phyloP scores from a whole-genome alignment of 2,113 vertebrate genomes.

The Rhabdornis inornatus region DNA sequence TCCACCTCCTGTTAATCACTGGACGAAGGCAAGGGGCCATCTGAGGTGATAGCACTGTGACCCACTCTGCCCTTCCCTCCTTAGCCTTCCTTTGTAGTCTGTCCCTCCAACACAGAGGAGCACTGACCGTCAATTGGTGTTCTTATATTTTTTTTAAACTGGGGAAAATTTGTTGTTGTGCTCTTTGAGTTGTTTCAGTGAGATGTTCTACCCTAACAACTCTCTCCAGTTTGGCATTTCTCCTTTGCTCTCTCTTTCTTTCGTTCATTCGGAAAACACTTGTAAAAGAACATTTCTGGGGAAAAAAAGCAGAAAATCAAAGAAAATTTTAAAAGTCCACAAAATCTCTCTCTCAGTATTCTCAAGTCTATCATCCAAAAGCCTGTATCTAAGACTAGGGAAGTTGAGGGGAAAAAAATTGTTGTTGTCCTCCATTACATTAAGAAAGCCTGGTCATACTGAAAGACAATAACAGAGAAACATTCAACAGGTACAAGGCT shows the following conservation, averaged over 20 bases:
- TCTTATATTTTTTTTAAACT: background rate
- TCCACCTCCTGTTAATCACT: slow-evolving; percentile 7
- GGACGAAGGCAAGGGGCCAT: background rate
- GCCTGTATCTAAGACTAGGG: background rate
- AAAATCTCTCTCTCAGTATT: background rate
- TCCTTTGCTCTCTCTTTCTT: background rate
- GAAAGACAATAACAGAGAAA: background rate
- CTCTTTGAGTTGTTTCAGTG: background rate
- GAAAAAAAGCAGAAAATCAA: background rate
- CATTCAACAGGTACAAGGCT: background rate
- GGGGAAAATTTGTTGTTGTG: background rate
- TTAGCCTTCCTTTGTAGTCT: background rate
- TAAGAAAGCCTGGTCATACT: background rate
- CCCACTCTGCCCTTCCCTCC: background rate
- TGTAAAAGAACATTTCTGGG: background rate
- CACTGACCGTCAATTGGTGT: accelerated
- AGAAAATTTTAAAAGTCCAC: background rate
- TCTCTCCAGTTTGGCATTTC: background rate
- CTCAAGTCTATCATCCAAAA: background rate
- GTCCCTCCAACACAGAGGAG: background rate
- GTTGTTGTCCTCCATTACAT: background rate
- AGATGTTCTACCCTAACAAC: background rate
- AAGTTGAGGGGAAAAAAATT: background rate
- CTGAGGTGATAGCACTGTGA: background rate
- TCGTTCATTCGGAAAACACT: background rate